phyloP scores from a whole-genome alignment of 1,140 invertebrate genomes.

The Zaprionus inermis region DNA sequence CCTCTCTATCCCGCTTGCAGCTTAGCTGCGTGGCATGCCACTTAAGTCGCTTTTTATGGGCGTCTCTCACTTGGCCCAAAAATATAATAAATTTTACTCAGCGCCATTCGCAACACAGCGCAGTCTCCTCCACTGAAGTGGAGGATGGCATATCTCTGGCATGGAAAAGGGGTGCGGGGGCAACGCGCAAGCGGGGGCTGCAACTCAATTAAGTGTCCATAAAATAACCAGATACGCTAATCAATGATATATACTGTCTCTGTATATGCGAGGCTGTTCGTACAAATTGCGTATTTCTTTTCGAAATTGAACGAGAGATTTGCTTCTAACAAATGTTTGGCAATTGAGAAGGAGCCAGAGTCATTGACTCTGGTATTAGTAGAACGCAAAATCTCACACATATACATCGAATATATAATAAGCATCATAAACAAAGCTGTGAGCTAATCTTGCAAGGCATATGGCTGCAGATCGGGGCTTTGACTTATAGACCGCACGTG shows the following conservation, averaged over 20 bases:
- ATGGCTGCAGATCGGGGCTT: background rate
- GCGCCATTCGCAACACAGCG: constrained; percentile 40
- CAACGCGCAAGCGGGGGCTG: constrained; percentile 21
- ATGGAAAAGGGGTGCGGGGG: background rate
- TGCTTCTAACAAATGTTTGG: constrained; percentile 31
- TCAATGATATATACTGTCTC: constrained; percentile 65
- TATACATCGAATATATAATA: background rate
- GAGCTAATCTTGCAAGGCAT: background rate
- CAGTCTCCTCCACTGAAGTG: constrained; percentile 55
- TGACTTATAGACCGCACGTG: background rate
- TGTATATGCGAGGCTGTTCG: constrained; percentile 4
- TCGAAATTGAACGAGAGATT: constrained; percentile 46
- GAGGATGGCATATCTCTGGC: constrained; percentile 20
- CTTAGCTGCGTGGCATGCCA: constrained; percentile 65
- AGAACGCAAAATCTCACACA: background rate
- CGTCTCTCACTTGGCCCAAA: constrained; percentile 55
- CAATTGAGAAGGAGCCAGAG: constrained; percentile 16
- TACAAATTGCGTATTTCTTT: constrained; percentile 5
- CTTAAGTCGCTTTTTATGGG: constrained; percentile 79
- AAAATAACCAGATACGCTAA: constrained; percentile 80
- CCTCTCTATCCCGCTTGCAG: constrained; percentile 25
- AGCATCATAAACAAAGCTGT: background rate
- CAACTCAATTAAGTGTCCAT: constrained; percentile 81
- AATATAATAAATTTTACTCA: constrained; percentile 81
- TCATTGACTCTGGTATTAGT: background rate